Base-by-base conservation (phyloP, 2,113 vertebrate genomes). In the Elaphurus davidianus region DNA sequence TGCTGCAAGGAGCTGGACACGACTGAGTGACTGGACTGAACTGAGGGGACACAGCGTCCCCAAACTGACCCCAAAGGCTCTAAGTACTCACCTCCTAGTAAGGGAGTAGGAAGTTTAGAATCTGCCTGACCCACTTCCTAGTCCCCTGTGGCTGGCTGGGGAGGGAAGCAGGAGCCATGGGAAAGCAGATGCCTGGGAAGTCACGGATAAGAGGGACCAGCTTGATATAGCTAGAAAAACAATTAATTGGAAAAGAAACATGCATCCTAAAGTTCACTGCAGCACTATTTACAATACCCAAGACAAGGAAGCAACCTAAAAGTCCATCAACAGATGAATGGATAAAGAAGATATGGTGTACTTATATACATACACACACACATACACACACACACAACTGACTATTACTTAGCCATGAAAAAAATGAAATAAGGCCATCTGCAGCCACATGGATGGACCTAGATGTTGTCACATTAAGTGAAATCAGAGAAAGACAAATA, bases 321-420 rank as follows among this genome's bases (percentile, higher is more conserved):
- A 23, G 47, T 23, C 30, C 47, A 52, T n/a, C 30, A 4, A 54
- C 19, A 23, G 47, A 54, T n/a, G 50, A 82, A n/a, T 82, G 79
- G 47, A 54, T n/a, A 40, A 82, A 82, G 5, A 52, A 81, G 79
- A 54, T 2, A 12, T 54, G 30, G 1, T 50, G 16, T 33, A 33
- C n/a, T 1, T 36, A 33, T 4, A 17, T 6, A 33, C 2, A 13
- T 28, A 28, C 12, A 62, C 16, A 36, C 5, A 71, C 1, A 47
- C 7, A 45, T 1, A 62, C 59, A 60, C 60, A 60, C 16, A 21
- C 28, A 33, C 15, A 54, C 79, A 82, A 0, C 0, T n/a, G 11
- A 82, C 33, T 54, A 82, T 23, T 82, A 82, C 79, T 82, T 11
- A 23, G 47, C 47, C 47, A 82, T 82, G 30, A 82, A 82, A 54